These are phyloP conservation scores for Cacatua alba DNA, from an alignment of 2,113 vertebrate species.

Conservation along the genomic window DNA sequence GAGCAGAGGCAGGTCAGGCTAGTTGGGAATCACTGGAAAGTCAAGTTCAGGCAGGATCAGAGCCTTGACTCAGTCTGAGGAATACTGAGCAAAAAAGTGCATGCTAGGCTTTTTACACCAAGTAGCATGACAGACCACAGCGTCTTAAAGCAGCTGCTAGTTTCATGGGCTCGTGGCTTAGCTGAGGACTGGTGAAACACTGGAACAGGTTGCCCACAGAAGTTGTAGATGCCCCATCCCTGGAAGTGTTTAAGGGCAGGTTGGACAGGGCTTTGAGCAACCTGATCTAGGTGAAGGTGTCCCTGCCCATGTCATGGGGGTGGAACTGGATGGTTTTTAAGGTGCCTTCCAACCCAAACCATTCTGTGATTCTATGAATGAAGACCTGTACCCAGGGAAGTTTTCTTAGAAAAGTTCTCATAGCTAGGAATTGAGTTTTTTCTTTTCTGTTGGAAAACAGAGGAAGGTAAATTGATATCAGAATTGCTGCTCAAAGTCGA, in stretches of 20 bases:
- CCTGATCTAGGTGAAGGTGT: background rate
- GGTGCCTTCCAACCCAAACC: background rate
- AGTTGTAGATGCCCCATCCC: background rate
- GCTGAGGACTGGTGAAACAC: background rate
- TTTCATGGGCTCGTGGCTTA: rapidly evolving
- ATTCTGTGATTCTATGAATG: background rate
- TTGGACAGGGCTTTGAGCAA: background rate
- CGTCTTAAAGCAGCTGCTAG: background rate
- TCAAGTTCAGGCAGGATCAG: background rate
- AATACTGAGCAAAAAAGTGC: background rate
- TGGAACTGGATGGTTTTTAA: background rate
- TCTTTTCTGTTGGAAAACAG: background rate
- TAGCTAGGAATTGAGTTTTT: background rate
- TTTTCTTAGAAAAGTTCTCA: background rate
- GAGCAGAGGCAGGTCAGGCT: background rate
- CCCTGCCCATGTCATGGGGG: background rate
- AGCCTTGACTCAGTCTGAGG: background rate
- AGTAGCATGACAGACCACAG: background rate
- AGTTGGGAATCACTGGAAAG: background rate
- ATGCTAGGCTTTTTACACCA: background rate
- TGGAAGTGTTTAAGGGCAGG: background rate
- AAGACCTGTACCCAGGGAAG: background rate
- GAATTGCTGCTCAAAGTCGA: background rate
- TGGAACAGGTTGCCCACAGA: background rate
- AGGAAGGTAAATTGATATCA: background rate